Conservation (phyloP, 2,113 vertebrate species). For the Callionymus lyra region DNA sequence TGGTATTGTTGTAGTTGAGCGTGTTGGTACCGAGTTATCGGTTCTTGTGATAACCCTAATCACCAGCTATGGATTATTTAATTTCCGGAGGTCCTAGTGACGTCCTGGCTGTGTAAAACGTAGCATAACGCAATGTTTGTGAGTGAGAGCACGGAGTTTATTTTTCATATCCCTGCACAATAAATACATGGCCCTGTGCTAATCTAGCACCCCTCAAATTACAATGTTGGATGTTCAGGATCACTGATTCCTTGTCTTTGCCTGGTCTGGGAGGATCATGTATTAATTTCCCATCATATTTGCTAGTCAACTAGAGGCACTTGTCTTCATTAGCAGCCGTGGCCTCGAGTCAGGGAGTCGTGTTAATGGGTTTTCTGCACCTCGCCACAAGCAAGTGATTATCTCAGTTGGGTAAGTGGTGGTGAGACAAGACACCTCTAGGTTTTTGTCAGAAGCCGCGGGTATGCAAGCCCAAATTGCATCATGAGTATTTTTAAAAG, state of each 20-base stretch:
- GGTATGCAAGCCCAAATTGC: background rate
- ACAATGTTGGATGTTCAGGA: no score
- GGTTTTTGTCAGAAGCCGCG: background rate
- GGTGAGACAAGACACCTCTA: conserved; percentile 4
- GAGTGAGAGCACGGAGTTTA: no score
- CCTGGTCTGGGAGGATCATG: conserved; percentile 5
- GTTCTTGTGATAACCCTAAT: no score
- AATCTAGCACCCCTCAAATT: no score
- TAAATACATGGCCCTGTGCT: no score
- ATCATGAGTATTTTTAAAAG: conserved; percentile 3
- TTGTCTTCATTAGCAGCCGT: conserved; percentile 33
- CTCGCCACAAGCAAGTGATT: conserved; percentile 22
- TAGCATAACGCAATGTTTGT: no score
- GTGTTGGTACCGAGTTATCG: no score
- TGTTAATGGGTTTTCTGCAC: conserved; percentile 22
- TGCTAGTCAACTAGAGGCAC: conserved; percentile 7
- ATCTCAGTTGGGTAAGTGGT: conserved; percentile 21
- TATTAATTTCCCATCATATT: conserved; percentile 20
- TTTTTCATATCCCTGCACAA: no score
- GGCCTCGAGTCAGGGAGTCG: conserved; percentile 22
- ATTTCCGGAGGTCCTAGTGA: no score
- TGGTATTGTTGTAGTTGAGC: no score
- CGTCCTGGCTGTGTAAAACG: no score
- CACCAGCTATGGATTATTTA: no score
- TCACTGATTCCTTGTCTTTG: background rate